Percentiles rank a stretch among this genome's conserved stretches.
These are phyloP conservation scores for Coreius guichenoti DNA, from an alignment of 2,797 vertebrate genomes.

Conservation along the genomic window DNA sequence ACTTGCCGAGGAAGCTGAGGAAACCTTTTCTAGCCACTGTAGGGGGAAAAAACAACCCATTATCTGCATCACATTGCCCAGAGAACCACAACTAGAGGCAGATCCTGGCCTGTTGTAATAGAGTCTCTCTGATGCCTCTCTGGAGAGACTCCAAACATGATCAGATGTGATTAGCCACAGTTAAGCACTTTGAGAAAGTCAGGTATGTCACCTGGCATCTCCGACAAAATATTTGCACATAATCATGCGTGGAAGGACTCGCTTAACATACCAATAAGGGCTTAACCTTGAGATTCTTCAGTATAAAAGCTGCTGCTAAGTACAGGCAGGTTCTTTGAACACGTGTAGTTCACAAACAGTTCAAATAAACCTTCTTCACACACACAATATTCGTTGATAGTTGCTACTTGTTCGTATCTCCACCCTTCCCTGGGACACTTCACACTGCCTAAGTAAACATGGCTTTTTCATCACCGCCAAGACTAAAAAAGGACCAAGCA, in stretches of 20 bases:
- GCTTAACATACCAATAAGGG: slow-evolving; percentile 4
- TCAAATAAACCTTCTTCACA: slow-evolving; percentile 3
- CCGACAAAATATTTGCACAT: slow-evolving; percentile 38
- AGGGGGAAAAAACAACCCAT: background rate
- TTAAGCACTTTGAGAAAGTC: slow-evolving; percentile 29
- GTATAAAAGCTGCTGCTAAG: slow-evolving; percentile 10
- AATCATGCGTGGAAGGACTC: slow-evolving; percentile 5
- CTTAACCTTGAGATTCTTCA: background rate
- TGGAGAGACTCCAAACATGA: slow-evolving; percentile 36
- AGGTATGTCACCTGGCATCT: slow-evolving; percentile 28
- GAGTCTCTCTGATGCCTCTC: slow-evolving; percentile 21
- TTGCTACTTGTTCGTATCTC: background rate
- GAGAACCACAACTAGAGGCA: slow-evolving; percentile 34
- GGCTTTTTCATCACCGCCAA: background rate
- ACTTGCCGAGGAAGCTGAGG: background rate
- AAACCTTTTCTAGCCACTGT: slow-evolving; percentile 6
- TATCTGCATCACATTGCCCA: slow-evolving; percentile 25
- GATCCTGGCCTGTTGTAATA: slow-evolving; percentile 22
- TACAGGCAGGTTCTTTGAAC: slow-evolving; percentile 14
- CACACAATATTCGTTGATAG: slow-evolving; percentile 22
- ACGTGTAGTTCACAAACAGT: background rate
- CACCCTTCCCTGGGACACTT: slow-evolving; percentile 16
- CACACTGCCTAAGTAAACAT: background rate
- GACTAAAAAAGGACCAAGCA: slow-evolving; percentile 11
- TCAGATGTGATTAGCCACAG: slow-evolving; percentile 34